Evolutionary conservation across 92 coral and sea anemone genomes (phyloP).

Genomic region (Parazoanthus atlanticus): DNA sequence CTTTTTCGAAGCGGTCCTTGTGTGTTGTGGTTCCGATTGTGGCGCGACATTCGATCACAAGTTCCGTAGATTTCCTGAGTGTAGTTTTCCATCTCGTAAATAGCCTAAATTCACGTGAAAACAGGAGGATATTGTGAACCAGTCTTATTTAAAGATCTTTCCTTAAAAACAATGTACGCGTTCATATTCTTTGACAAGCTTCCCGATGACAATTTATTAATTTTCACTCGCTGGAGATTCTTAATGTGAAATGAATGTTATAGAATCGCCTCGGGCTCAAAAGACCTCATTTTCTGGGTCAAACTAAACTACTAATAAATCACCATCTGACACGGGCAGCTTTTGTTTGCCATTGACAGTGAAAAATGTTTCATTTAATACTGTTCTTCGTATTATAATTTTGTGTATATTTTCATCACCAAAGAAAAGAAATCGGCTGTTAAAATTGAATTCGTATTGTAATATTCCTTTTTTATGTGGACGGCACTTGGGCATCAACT

Average conservation of each 20-base stretch:
- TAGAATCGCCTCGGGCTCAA: conserved; percentile 4
- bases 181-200: background rate
- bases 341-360: background rate
- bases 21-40: too few relatives aligned
- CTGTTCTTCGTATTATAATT: background rate
- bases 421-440: too few relatives aligned
- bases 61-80: background rate
- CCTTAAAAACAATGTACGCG: background rate
- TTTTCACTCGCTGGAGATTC: background rate
- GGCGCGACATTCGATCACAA: background rate
- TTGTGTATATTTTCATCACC: background rate
- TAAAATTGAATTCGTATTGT: too few relatives aligned
- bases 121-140: background rate
- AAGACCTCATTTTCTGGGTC: background rate
- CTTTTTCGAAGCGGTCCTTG: background rate
- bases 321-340: background rate
- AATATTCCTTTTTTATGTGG: too few relatives aligned
- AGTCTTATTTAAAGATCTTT: background rate
- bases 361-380: background rate
- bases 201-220: background rate
- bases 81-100: background rate
- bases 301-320: background rate
- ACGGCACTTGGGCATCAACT: too few relatives aligned
- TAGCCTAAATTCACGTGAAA: background rate
- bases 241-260: background rate